Base-by-base conservation (phyloP, 1,140 invertebrate species). In the Arctopsyche grandis region DNA sequence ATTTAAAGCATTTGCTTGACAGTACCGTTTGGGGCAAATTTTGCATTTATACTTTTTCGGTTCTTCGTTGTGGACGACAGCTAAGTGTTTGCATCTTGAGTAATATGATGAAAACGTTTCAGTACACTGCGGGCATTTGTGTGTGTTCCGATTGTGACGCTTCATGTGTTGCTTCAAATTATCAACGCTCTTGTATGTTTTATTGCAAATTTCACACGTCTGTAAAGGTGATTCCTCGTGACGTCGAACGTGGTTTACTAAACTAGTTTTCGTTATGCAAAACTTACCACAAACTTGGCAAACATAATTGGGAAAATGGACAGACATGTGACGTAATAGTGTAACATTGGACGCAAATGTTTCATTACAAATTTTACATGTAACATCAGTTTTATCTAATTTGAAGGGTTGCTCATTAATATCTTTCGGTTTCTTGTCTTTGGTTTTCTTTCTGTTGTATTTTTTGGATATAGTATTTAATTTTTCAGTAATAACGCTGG, bases 171-270 rank as follows among this genome's bases (percentile, higher is more conserved):
- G 14, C 3, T 10, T 60, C 14, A 60, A 52, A n/a, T 74, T 73
- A 1, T 19, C 52, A 7, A 38, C 7, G 3, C 52, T 5, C 21
- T 58, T 58, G 21, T 58, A 58, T 3, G 52, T 24, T 66, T 66
- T 66, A 9, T 66, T 66, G 21, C 60, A 66, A 12, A 66, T 21
- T 12, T 22, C 5, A 21, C 60, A 66, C 0, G 60, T 66, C 3
- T 66, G 21, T 16, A 22, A 21, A n/a, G 19, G 4, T 9, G 10
- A 5, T 16, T 52, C 3, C 16, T 52, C 4, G 94, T 91, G 46
- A 93, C 86, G 85, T 95, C 94, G 46, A 93, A 85, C 74, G 84
- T 84, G 0, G 87, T 80, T 63, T 84, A 86, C 0, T 85, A 86
- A 79, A 94, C 82, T 85, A 9, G 74, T 75, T 56, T 77, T 60